Percentiles rank a stretch among this genome's conserved stretches.
Evolutionary conservation across 2,797 vertebrate genomes (phyloP).

Genomic region (Heliangelus exortis): DNA sequence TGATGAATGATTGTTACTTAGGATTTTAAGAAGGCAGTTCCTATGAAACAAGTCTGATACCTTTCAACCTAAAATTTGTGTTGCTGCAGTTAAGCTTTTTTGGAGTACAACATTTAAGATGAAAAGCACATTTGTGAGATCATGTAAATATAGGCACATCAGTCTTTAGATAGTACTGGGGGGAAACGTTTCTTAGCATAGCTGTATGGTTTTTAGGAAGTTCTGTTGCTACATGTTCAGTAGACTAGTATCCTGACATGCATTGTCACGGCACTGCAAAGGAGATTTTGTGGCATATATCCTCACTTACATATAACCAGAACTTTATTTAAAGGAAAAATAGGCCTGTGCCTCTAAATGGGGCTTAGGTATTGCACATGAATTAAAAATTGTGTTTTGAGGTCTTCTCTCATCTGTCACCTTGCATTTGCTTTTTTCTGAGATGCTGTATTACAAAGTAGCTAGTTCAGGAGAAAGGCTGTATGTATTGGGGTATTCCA

Average conservation of each 20-base stretch:
- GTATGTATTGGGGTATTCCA: neutral
- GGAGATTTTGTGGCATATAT: neutral
- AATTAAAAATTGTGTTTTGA: neutral
- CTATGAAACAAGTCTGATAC: neutral
- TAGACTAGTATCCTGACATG: neutral
- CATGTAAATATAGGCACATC: fast-evolving
- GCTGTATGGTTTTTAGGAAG: neutral
- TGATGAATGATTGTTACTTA: constrained; percentile 5
- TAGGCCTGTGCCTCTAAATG: neutral
- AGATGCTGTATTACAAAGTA: neutral
- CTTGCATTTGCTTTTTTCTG: neutral
- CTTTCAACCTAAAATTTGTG: neutral
- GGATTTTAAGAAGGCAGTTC: neutral
- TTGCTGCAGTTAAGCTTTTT: neutral
- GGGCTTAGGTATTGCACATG: neutral
- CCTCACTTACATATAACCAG: neutral
- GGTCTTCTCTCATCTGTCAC: neutral
- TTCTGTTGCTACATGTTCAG: neutral
- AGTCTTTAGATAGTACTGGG: neutral
- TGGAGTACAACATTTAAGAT: neutral
- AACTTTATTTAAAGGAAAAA: neutral
- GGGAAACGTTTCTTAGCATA: neutral
- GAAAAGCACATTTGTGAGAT: neutral
- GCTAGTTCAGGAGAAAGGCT: neutral
- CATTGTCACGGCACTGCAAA: neutral